Percentiles rank a stretch among this genome's conserved stretches.
These are phyloP conservation scores for Ptilodon capucinus DNA, from an alignment of 2,888 invertebrate genomes.

Conservation along the genomic window DNA sequence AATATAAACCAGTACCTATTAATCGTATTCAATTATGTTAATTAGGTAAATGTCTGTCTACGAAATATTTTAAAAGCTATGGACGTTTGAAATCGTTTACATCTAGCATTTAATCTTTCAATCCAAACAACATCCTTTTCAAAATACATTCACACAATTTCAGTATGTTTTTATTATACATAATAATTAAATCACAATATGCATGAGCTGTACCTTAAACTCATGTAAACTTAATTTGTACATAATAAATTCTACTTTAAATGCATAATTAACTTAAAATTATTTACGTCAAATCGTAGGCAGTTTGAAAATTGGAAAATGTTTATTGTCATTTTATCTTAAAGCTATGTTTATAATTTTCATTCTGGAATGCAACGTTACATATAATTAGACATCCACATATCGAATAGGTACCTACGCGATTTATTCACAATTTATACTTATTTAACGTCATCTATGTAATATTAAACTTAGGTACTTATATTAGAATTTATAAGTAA, in stretches of 20 bases:
- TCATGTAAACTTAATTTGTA: slow-evolving; percentile 76
- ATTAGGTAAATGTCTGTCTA: slow-evolving; percentile 23
- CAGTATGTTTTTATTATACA: slow-evolving; percentile 34
- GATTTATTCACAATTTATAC: background rate
- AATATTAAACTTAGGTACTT: slow-evolving; percentile 6
- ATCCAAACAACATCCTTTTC: slow-evolving; percentile 38
- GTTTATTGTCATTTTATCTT: slow-evolving; percentile 53
- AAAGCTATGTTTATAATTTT: slow-evolving; percentile 38
- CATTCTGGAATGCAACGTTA: slow-evolving; percentile 40
- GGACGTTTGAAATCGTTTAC: slow-evolving; percentile 48
- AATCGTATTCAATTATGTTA: slow-evolving; percentile 34
- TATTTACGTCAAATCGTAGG: slow-evolving; percentile 39
- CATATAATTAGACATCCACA: slow-evolving; percentile 27
- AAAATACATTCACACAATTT: slow-evolving; percentile 29
- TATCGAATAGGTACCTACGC: slow-evolving; percentile 26
- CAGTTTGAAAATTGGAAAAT: slow-evolving; percentile 38
- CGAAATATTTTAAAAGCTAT: slow-evolving; percentile 46
- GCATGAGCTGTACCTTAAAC: slow-evolving; percentile 56
- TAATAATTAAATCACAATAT: slow-evolving; percentile 66
- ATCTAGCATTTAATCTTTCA: slow-evolving; percentile 38
- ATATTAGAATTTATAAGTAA: slow-evolving; percentile 14
- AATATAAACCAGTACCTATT: slow-evolving; percentile 48
- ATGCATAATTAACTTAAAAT: slow-evolving; percentile 67
- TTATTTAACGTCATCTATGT: background rate
- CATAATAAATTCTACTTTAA: slow-evolving; percentile 69